These are phyloP conservation scores for Prionace glauca DNA, from an alignment of 2,797 vertebrate genomes.

Conservation along the genomic window DNA sequence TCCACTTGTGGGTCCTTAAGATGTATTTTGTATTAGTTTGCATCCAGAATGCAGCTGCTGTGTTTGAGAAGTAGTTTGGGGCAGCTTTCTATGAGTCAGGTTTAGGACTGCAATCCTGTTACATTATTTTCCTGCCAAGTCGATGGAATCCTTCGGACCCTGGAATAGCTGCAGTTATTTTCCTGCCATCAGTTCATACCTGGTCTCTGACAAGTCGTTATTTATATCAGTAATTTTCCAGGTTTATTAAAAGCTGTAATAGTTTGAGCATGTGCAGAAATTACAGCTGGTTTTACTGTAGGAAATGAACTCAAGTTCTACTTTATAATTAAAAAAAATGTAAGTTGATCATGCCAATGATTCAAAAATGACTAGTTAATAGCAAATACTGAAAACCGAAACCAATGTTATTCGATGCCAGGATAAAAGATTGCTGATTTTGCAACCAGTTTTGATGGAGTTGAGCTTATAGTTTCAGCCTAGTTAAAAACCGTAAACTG, in stretches of 20 bases:
- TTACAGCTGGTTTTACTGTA: constrained; percentile 9
- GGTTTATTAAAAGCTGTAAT: neutral
- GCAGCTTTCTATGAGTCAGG: neutral
- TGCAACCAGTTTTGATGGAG: neutral
- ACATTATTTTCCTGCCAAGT: neutral
- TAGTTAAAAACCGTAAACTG: neutral
- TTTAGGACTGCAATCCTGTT: neutral
- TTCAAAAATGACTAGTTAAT: neutral
- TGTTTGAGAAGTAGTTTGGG: neutral
- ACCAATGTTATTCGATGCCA: neutral
- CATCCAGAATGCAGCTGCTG: neutral
- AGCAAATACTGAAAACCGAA: neutral
- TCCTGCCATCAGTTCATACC: neutral
- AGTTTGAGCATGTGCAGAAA: neutral
- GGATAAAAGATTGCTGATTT: constrained; percentile 5
- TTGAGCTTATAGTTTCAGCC: neutral
- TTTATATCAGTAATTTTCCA: constrained; percentile 9
- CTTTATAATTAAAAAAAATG: neutral
- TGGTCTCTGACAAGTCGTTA: neutral
- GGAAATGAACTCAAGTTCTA: neutral
- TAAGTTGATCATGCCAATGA: neutral
- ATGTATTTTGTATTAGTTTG: neutral
- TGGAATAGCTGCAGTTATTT: neutral
- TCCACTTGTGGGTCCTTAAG: neutral
- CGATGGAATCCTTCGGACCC: neutral